Evolutionary conservation across 2,888 invertebrate genomes (phyloP).

Genomic region (Dusona sp.): DNA sequence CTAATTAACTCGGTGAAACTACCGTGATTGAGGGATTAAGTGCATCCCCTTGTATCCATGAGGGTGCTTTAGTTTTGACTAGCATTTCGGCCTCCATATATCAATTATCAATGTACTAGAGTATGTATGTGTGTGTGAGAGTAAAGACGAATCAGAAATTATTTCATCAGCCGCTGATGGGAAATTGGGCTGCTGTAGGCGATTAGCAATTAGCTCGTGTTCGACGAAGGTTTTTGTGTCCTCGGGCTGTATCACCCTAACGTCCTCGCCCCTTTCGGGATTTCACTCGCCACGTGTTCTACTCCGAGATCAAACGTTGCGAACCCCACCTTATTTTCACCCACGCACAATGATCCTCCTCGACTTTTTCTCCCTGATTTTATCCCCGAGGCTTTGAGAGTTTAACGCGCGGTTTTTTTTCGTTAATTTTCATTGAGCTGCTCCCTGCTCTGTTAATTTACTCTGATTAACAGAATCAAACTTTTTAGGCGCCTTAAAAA

Average conservation of each 20-base stretch:
- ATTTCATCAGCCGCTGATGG: constrained; percentile 66
- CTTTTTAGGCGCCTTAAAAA: not conserved
- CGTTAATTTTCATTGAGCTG: not conserved
- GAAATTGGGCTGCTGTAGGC: constrained; percentile 69
- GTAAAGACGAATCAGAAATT: constrained; percentile 40
- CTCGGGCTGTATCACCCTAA: constrained; percentile 42
- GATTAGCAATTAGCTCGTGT: constrained; percentile 71
- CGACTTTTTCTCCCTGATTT: constrained; percentile 54
- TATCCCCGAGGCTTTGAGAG: constrained; percentile 40
- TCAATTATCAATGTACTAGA: not conserved
- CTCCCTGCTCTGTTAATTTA: not conserved
- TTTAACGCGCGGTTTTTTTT: constrained; percentile 56
- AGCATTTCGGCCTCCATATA: not conserved
- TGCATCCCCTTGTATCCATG: constrained; percentile 26
- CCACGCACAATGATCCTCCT: constrained; percentile 43
- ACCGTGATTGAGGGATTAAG: constrained; percentile 35
- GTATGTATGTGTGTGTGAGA: not conserved
- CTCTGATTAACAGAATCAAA: not conserved
- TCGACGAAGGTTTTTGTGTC: constrained; percentile 59
- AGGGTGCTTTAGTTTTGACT: constrained; percentile 51
- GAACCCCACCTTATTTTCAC: constrained; percentile 38
- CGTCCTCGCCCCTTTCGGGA: constrained; percentile 43
- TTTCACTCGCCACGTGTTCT: constrained; percentile 65
- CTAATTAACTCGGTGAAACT: not conserved
- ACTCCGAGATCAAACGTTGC: constrained; percentile 68